A percentile compares a stretch with the other conserved stretches of the same genome.
Evolutionary conservation across 2,888 invertebrate genomes (phyloP).

Genomic region (Formica aserva): DNA sequence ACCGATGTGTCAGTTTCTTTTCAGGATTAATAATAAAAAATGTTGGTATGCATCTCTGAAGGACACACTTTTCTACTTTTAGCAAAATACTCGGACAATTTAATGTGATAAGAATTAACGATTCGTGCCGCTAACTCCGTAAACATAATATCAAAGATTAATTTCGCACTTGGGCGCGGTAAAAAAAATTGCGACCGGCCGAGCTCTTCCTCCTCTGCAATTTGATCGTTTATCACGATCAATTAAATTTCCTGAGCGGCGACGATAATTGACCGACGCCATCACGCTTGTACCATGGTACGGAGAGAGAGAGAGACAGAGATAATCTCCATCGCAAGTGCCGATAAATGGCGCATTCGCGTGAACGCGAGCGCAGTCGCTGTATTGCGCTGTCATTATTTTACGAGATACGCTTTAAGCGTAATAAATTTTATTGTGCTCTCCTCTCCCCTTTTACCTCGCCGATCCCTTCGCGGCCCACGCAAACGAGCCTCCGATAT

Average conservation of each 20-base stretch:
- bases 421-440: constrained; percentile 75
- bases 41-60: neutral
- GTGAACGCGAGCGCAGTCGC: constrained; percentile 72
- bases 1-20: neutral
- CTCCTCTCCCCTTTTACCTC: constrained; percentile 21
- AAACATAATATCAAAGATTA: constrained; percentile 61
- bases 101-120: neutral
- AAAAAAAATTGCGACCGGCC: constrained; percentile 46
- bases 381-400: constrained; percentile 74
- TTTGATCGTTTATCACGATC: constrained; percentile 77
- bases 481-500: constrained; percentile 38
- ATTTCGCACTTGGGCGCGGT: constrained; percentile 56
- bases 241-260: constrained; percentile 75
- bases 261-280: constrained; percentile 77
- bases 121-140: neutral
- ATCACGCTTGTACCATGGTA: constrained; percentile 73
- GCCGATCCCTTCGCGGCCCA: constrained; percentile 55
- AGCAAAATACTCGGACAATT: neutral
- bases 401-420: constrained; percentile 74
- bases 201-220: constrained; percentile 65
- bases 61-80: neutral
- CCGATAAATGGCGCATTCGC: constrained; percentile 77
- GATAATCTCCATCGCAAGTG: constrained; percentile 75
- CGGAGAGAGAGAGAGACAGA: constrained; percentile 39
- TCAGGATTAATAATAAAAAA: neutral